Base-by-base conservation (phyloP, 1,140 invertebrate genomes). In the Lordiphosa mommai region DNA sequence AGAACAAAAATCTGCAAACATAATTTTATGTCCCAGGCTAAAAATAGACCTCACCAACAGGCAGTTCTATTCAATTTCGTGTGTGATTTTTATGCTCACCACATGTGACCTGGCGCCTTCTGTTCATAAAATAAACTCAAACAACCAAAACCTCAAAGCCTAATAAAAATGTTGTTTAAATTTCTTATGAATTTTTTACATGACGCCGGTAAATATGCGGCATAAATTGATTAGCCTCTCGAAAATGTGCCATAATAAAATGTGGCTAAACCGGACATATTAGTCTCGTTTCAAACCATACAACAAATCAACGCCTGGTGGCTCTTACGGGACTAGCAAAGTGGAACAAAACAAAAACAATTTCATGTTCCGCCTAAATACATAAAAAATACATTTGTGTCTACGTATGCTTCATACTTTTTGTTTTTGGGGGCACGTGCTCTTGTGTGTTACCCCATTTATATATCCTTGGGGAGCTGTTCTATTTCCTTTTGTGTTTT, bases 381-480 rank as follows among this genome's bases (percentile, higher is more conserved):
- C 74, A 79, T 74, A 80, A 79, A 79, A 79, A 79, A 74, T 56
- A 79, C 74, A 79, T 79, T 79, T 79, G 65, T 61, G 52, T 74
- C 59, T 61, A 49, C 37, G 43, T 61, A 56, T 65, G 61, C 46
- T 46, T 58, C 63, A 61, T 61, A 66, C 36, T 20, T 43, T 43
- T 23, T 23, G 2, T 27, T 38, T 38, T 43, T 29, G 10, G 20
- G 40, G 23, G 20, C 40, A 43, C 40, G 40, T 43, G 23, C 10
- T 13, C 16, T 16, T 9, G 33, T n/a, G 4, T 12, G 14, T 13
- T 4, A 9, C 17, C 12, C 48, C 34, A n/a, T 14, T 38, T 14
- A 13, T 49, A 50, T 16, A 33, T 73, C 74, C 70, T 57, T 6
- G n/a, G 74, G 74, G 74, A 79, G 65, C 60, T 50, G 60, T 79